A percentile compares a stretch with the other conserved stretches of the same genome.
These are phyloP conservation scores for Dexiosoma caninum DNA, from an alignment of 2,888 invertebrate species.

Conservation along the genomic window DNA sequence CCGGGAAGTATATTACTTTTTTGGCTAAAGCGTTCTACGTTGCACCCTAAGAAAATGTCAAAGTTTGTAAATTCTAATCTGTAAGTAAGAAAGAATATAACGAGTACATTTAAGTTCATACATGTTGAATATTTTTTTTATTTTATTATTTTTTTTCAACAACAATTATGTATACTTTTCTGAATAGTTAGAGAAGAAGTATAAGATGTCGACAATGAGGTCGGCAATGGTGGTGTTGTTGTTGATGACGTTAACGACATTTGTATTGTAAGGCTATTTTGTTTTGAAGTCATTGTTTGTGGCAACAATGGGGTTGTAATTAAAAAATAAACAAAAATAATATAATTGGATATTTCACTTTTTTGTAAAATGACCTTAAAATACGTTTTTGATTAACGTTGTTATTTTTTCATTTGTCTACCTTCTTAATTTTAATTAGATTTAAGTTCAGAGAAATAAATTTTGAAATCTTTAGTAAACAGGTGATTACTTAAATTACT, in stretches of 20 bases:
- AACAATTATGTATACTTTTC: conserved; percentile 39
- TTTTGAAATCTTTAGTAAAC: too few species aligned
- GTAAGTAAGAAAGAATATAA: background rate
- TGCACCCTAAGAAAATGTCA: background rate
- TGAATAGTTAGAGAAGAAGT: conserved; percentile 11
- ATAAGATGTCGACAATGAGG: background rate
- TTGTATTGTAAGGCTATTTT: background rate
- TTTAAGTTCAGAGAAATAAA: too few species aligned
- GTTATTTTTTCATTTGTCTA: too few species aligned
- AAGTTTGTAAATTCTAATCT: background rate
- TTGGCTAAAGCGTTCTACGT: too few species aligned
- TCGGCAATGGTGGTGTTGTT: background rate
- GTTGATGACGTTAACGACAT: conserved; percentile 10
- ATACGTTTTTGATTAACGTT: too few species aligned
- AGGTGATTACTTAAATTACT: too few species aligned
- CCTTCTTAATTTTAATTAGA: too few species aligned
- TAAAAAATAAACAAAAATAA: conserved; percentile 2
- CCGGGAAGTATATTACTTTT: too few species aligned
- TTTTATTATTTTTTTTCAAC: conserved; percentile 15
- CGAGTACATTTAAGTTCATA: conserved; percentile 3
- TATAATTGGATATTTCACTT: too few species aligned
- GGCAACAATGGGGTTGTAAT: conserved; percentile 1
- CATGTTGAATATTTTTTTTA: too few species aligned
- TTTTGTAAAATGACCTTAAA: background rate
- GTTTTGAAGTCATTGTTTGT: conserved; percentile 9